Percentiles rank a stretch among this genome's conserved stretches.
phyloP scores from a whole-genome alignment of 2,888 invertebrate genomes.

The Lagria hirta region DNA sequence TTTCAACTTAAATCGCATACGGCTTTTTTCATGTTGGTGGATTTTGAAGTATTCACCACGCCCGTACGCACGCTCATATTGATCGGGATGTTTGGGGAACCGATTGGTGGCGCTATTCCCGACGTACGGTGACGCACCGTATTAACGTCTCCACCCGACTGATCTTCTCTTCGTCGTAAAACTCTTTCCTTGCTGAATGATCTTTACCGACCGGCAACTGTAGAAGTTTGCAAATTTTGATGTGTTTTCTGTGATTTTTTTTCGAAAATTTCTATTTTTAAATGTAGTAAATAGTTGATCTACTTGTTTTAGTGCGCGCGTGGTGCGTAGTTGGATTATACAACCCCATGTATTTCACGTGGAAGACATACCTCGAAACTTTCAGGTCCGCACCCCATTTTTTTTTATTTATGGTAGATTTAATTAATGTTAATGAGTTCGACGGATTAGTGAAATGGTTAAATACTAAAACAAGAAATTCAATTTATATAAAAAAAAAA shows the following conservation, averaged over 20 bases:
- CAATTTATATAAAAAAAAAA: no score
- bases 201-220: slow-evolving; percentile 16
- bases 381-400: slow-evolving; percentile 34
- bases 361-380: slow-evolving; percentile 20
- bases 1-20: slow-evolving; percentile 6
- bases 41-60: slow-evolving; percentile 46
- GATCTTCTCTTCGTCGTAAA: slow-evolving; percentile 17
- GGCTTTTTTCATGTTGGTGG: slow-evolving; percentile 20
- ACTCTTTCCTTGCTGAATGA: slow-evolving; percentile 21
- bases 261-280: not conserved
- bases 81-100: slow-evolving; percentile 43
- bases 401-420: no score
- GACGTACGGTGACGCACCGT: slow-evolving; percentile 54
- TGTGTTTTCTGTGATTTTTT: slow-evolving; percentile 6
- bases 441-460: no score
- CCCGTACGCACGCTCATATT: slow-evolving; percentile 55
- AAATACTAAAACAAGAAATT: no score
- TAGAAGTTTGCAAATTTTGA: slow-evolving; percentile 4
- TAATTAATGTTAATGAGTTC: no score
- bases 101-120: slow-evolving; percentile 53
- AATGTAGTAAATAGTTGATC: not conserved
- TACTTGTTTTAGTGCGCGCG: slow-evolving; percentile 11
- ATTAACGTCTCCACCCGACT: slow-evolving; percentile 37
- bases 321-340: slow-evolving; percentile 18
- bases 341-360: slow-evolving; percentile 24